Percentiles rank a stretch among this genome's conserved stretches.
These are phyloP conservation scores for Apus apus DNA, from an alignment of 2,113 vertebrate species.

Conservation along the genomic window DNA sequence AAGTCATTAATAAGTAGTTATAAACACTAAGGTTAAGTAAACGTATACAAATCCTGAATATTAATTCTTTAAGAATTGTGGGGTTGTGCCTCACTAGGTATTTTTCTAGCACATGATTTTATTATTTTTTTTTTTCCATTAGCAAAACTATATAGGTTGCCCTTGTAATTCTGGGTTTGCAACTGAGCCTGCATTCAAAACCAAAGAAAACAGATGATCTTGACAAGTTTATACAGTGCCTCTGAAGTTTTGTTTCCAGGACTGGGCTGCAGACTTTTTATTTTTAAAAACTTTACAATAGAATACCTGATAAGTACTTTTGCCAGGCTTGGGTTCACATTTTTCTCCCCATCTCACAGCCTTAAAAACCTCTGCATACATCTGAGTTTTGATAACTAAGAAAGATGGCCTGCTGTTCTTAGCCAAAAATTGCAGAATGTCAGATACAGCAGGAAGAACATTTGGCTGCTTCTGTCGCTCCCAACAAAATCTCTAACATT, in stretches of 20 bases:
- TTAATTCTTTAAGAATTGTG: not conserved
- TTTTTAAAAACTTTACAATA: not conserved
- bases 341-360: not conserved
- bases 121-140: not conserved
- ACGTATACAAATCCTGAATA: not conserved
- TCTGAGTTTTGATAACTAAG: not conserved
- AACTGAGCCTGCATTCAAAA: not conserved
- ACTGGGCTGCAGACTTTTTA: not conserved
- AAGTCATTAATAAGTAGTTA: not conserved
- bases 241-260: not conserved
- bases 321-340: not conserved
- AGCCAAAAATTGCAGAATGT: constrained; percentile 38
- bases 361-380: not conserved
- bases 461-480: constrained; percentile 56
- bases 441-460: constrained; percentile 55
- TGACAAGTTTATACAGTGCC: not conserved
- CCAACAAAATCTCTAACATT: constrained; percentile 61
- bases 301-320: not conserved
- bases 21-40: not conserved
- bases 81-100: not conserved
- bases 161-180: not conserved
- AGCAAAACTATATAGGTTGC: not conserved
- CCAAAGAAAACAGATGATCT: not conserved
- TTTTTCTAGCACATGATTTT: not conserved
- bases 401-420: constrained; percentile 41